Base-by-base conservation (phyloP, 2,113 vertebrate genomes). In the Sinocyclocheilus maitianheensis region DNA sequence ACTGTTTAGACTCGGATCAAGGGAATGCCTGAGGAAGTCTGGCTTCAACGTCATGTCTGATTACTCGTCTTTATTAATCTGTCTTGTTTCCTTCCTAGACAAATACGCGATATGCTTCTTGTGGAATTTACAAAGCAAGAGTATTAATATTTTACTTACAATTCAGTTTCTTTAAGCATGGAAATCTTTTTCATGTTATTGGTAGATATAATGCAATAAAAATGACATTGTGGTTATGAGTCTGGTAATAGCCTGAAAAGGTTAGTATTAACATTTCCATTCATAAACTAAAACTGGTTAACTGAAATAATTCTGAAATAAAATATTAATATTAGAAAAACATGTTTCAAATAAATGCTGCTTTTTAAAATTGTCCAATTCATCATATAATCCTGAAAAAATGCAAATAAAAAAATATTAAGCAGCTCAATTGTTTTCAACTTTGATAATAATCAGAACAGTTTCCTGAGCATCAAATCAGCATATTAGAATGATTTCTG, bases 11-110 rank as follows among this genome's bases (percentile, higher is more conserved):
- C 40, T 51, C 60, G 55, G 85, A 78, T 84, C 51, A 53, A 81
- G 79, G 62, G 24, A 81, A 26, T 26, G 62, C 40, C 79, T 48
- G 62, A 81, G 81, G 67, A 58, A 77, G 74, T 69, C 63, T 86
- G 81, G 43, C 80, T 53, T 51, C 20, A 48, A 3, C 37, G 37
- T 79, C 58, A 71, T 89, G 53, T 80, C 75, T 84, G 69, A 89
- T 87, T 80, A 87, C 87, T 87, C 26, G 12, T 34, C 51, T 74
- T 85, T 80, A 85, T 85, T 83, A 75, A 87, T 82, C 69, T 26
- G 30, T 65, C 51, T 85, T 63, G 67, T 81, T 24, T 76, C 13
- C 40, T 81, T n/a, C 7, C 60, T 48, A 48, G 78, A 65, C 78
- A 65, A 65, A 81, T 8, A 67, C 3, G 48, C 3, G 24, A 79